These are phyloP conservation scores for Ophiothrix spiculata DNA, from an alignment of 35 echinoderm and acorn worm genomes.

Conservation along the genomic window DNA sequence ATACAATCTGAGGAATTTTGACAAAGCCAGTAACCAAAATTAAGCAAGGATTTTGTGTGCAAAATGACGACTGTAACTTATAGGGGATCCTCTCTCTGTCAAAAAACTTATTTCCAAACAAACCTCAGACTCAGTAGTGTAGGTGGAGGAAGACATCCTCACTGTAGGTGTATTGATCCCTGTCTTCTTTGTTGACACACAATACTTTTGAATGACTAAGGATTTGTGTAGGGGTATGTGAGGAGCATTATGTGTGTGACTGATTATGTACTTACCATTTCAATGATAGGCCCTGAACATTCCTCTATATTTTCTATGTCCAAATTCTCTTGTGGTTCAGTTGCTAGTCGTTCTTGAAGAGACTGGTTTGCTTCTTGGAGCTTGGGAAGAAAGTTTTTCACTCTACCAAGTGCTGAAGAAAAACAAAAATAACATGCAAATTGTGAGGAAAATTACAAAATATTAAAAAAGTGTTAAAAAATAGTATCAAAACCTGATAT, in stretches of 20 bases:
- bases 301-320: slow-evolving; percentile 28
- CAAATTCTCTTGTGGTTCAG: neutral
- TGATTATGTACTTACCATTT: slow-evolving; percentile 14
- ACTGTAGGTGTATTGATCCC: neutral
- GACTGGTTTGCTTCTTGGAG: slow-evolving; percentile 16
- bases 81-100: neutral
- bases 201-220: neutral
- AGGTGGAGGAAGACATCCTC: neutral
- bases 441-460: neutral
- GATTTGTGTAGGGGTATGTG: neutral
- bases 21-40: too few species aligned
- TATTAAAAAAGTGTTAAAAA: neutral
- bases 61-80: too few species aligned
- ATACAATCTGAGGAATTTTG: too few species aligned
- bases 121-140: neutral
- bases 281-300: neutral
- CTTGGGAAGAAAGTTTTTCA: slow-evolving; percentile 25
- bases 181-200: too few species aligned
- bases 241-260: too few species aligned
- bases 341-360: slow-evolving; percentile 12
- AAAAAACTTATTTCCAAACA: neutral
- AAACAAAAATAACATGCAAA: neutral
- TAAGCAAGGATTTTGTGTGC: too few species aligned
- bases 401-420: slow-evolving; percentile 4
- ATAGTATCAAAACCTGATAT: neutral